Evolutionary conservation across 2,888 invertebrate species (phyloP).

Genomic region (Parnassius mnemosyne): DNA sequence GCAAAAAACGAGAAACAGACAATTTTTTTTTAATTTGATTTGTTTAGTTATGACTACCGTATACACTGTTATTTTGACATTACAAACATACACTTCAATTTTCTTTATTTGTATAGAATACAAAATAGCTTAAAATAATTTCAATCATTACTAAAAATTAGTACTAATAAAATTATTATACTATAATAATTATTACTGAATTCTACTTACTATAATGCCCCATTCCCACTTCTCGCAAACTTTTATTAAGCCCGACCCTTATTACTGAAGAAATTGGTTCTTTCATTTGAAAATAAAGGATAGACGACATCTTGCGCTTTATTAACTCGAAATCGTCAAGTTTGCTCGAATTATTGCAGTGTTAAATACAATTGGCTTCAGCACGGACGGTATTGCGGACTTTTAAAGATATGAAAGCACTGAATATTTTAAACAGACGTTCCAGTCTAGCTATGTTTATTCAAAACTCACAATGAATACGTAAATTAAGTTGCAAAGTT

Average conservation of each 20-base stretch:
- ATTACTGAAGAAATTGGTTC: constrained; percentile 67
- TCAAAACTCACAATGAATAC: constrained; percentile 25
- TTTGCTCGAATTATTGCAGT: constrained; percentile 40
- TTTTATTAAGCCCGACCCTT: constrained; percentile 59
- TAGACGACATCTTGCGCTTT: constrained; percentile 64
- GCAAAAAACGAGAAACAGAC: too few species aligned
- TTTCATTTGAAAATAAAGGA: constrained; percentile 60
- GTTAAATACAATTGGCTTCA: constrained; percentile 30
- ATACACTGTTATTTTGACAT: too few species aligned
- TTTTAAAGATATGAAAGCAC: constrained; percentile 23
- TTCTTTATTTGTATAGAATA: too few species aligned
- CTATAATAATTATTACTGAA: constrained; percentile 6
- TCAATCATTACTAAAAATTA: not conserved
- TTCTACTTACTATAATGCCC: not conserved
- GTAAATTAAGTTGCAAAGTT: constrained; percentile 24
- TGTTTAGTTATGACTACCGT: too few species aligned
- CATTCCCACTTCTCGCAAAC: constrained; percentile 37
- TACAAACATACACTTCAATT: too few species aligned
- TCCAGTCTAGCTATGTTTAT: constrained; percentile 26
- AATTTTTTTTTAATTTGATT: too few species aligned
- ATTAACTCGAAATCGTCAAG: constrained; percentile 50
- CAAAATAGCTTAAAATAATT: too few species aligned
- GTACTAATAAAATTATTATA: not conserved
- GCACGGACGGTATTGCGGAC: constrained; percentile 12
- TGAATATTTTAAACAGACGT: constrained; percentile 23